Evolutionary conservation across 2,797 vertebrate species (phyloP), one percentile per base, ranked within the genome.

Genomic region (Gephyroberyx darwinii): DNA sequence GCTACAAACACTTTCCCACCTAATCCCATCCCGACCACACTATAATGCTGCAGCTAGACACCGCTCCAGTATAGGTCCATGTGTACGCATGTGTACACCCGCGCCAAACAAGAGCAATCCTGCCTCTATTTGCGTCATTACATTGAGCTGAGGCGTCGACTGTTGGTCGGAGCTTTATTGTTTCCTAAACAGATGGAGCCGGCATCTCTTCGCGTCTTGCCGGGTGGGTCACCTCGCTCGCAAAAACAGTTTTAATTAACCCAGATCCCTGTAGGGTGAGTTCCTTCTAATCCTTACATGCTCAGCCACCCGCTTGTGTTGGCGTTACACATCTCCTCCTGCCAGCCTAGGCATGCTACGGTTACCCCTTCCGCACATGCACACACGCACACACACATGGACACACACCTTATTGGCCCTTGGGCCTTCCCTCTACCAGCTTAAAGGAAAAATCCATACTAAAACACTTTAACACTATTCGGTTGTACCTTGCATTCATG

Each of bases 191-290:
- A 91, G 86, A 90, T 86, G 86, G 88, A 82, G 76, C 37, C 17
- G 33, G 43, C 74, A 51, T 86, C 72, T 82, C 76, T 77, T 71
- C 61, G 69, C 39, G 76, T 88, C 76, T 80, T 17, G 13, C 82
- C 13, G 80, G 63, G 70, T 71, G 60, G 81, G 81, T 80, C 80
- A 81, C 79, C 63, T 20, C 73, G 83, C 82, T 80, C 71, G 75
- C 81, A 65, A 82, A 87, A 87, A 84, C 68, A 78, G 67, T 88
- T 90, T 89, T 90, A 89, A 91, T 93, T 91, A 92, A 90, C 88
- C 86, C 79, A 89, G 83, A 90, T 92, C 85, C 90, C 88, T 85
- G 77, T 75, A 71, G 85, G 87, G 77, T 85, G 82, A 89, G 55
- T 80, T 82, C 81, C 65, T 86, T 69, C 82, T 91, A 91, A 92